Conservation (phyloP, 2,113 vertebrate species). For the Eurystomus gularis region DNA sequence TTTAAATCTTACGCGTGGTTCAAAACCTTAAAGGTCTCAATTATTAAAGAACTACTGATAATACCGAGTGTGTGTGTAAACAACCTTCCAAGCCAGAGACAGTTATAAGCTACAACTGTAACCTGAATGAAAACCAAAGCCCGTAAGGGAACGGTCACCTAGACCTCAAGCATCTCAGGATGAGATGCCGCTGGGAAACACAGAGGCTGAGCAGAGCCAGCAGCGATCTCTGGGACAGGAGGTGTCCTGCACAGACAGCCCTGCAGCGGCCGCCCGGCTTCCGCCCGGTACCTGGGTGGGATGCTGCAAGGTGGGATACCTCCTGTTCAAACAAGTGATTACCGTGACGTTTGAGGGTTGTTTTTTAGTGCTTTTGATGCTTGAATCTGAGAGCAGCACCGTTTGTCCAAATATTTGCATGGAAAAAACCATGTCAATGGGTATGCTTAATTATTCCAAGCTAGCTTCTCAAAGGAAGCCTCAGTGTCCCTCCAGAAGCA, state of each 20-base stretch:
- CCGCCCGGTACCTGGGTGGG: neutral
- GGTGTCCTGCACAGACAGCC: neutral
- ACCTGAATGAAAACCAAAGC: neutral
- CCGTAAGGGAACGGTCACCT: too few species aligned
- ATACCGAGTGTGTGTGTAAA: neutral
- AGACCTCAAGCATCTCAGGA: neutral
- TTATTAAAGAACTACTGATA: neutral
- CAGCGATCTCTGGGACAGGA: neutral
- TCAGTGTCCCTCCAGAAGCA: neutral
- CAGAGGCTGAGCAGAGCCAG: too few species aligned
- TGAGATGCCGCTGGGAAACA: neutral
- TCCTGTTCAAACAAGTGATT: neutral
- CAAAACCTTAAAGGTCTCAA: neutral
- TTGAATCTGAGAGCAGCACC: neutral
- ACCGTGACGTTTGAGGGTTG: too few species aligned
- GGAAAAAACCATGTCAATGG: neutral
- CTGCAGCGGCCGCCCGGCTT: too few species aligned
- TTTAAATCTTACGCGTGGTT: neutral
- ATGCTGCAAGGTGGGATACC: neutral
- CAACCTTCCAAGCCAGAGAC: neutral
- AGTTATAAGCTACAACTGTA: neutral
- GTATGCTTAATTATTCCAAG: neutral
- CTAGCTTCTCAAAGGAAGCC: neutral
- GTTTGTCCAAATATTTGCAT: neutral
- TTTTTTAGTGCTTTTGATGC: neutral